These are phyloP conservation scores for Hymenochirus boettgeri DNA, from an alignment of 2,113 vertebrate genomes.

Conservation along the genomic window DNA sequence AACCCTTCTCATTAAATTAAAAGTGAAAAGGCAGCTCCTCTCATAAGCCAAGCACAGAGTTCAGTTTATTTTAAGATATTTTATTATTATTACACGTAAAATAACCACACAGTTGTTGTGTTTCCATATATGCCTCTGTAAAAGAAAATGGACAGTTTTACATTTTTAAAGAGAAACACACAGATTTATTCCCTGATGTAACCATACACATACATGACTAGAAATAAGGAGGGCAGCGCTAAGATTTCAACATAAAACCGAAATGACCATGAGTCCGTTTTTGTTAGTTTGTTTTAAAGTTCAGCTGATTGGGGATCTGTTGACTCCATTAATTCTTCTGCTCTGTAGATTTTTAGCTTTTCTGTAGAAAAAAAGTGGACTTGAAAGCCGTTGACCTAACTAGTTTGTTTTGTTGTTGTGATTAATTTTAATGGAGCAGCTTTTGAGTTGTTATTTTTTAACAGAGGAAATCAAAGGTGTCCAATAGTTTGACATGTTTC, in stretches of 20 bases:
- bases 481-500: neutral
- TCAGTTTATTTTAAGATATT: too few species aligned
- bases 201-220: too few species aligned
- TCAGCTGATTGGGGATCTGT: neutral
- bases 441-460: neutral
- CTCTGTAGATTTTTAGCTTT: neutral
- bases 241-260: neutral
- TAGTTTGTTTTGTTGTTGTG: neutral
- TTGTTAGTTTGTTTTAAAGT: neutral
- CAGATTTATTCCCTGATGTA: too few species aligned
- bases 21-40: conserved; percentile 53
- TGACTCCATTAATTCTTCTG: neutral
- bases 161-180: too few species aligned
- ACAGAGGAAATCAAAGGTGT: neutral
- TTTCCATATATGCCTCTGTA: neutral
- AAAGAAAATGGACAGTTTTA: neutral
- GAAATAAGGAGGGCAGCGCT: neutral
- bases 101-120: neutral
- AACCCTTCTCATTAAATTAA: conserved; percentile 49
- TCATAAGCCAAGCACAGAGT: conserved; percentile 58
- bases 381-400: neutral
- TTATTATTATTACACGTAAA: conserved; percentile 5
- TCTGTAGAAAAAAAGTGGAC: neutral
- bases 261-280: neutral
- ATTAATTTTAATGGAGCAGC: conserved; percentile 1